Percentiles rank a stretch among this genome's conserved stretches.
Conservation (phyloP, 2,888 invertebrate species). For the Brachylomia viminalis region DNA sequence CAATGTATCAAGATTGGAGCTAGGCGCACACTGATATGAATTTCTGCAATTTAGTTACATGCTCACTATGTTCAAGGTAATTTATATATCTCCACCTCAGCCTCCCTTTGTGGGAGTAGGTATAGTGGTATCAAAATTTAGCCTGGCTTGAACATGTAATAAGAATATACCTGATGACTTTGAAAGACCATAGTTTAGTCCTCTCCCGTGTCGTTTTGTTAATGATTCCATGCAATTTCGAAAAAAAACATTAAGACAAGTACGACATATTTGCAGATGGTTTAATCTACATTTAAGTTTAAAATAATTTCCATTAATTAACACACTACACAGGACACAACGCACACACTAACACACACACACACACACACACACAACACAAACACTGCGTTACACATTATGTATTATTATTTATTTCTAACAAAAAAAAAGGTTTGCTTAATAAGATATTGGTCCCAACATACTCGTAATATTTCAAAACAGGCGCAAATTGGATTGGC, state of each 20-base stretch:
- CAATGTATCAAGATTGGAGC: constrained; percentile 63
- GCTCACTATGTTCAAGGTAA: constrained; percentile 28
- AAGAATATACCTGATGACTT: not conserved
- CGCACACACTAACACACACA: no score
- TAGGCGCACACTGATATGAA: constrained; percentile 46
- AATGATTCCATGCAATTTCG: not conserved
- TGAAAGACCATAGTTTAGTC: no score
- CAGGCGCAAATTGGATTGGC: not conserved
- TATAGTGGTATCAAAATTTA: constrained; percentile 1
- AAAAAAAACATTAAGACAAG: no score
- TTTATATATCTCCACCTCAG: constrained; percentile 15
- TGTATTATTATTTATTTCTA: not conserved
- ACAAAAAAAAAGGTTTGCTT: not conserved
- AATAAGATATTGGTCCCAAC: not conserved
- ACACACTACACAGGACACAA: no score
- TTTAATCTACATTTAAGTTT: not conserved
- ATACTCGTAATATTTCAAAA: not conserved
- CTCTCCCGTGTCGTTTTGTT: not conserved
- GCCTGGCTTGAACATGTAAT: not conserved
- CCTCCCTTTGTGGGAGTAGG: not conserved
- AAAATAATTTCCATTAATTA: no score
- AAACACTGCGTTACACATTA: not conserved
- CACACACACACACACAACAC: not conserved
- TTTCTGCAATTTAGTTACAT: constrained; percentile 43
- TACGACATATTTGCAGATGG: not conserved